Evolutionary conservation across 2,113 vertebrate species (phyloP), one percentile per base, ranked within the genome.

Genomic region (Lucifuga dentata): DNA sequence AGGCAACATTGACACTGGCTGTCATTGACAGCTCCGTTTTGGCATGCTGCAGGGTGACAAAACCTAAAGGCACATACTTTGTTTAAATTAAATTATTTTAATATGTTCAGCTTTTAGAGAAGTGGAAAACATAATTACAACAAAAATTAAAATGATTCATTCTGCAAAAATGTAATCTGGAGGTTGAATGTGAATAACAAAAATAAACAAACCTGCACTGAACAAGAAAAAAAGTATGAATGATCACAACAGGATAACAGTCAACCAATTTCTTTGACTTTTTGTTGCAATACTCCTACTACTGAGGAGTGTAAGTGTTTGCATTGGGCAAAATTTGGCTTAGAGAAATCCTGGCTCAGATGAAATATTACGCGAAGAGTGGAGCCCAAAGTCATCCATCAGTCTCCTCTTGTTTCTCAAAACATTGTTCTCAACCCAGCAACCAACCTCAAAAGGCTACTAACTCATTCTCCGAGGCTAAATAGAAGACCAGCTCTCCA

Each of bases 341-440:
- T 17, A 32, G 62, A 76, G 76, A 79, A 80, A 74, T 33, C 75
- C 65, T 82, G 82, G 66, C 84, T 73, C 45, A 33, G 75, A 78
- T 58, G 64, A 83, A 63, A 85, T 64, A 72, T 82, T 85, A 81
- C 78, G 68, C 64, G 56, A 44, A 72, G 43, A 78, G 57, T 11
- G 44, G 65, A 78, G 80, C 66, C 83, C 75, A 75, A 73, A 75
- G 53, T 68, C 87, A 91, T 90, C 76, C 75, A 91, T 92, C 86
- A 61, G 69, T 59, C 55, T 82, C 51, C 52, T 74, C 65, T 81
- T 78, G 66, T 67, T 64, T 21, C 49, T 40, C 35, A 44, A 64
- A 76, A 72, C 72, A 75, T 43, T 26, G 43, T 84, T 78, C 43
- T 80, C 70, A 83, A 67, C 74, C 58, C 76, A 76, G 65, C 60